Conservation (phyloP, 2,797 vertebrate genomes). For the Emydoidea blandingii region DNA sequence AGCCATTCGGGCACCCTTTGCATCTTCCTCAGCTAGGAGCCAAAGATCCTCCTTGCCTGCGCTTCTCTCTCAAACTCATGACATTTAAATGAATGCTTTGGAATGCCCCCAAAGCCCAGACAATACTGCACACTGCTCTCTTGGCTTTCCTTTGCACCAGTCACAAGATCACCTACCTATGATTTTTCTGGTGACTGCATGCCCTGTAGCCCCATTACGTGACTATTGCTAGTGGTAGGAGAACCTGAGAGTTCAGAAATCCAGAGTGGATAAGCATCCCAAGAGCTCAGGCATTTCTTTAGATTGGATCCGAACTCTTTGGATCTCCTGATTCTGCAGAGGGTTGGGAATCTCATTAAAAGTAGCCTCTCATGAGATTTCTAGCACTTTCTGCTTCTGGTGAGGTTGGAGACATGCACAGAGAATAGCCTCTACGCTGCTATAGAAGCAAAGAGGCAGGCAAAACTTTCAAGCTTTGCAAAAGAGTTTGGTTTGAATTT, state of each 20-base stretch:
- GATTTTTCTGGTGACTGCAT: neutral
- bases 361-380: rapidly evolving
- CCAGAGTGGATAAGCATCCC: neutral
- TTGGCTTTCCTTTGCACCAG: neutral
- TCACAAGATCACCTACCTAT: neutral
- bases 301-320: too few species aligned
- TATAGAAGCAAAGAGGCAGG: neutral
- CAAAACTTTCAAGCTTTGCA: neutral
- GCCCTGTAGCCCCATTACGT: neutral
- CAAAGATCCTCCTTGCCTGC: neutral
- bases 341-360: rapidly evolving
- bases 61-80: neutral
- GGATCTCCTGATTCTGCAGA: neutral
- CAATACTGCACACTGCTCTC: rapidly evolving
- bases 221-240: neutral
- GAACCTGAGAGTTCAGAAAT: neutral
- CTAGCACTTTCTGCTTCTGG: neutral
- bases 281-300: neutral
- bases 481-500: neutral
- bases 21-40: neutral
- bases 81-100: neutral
- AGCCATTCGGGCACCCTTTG: neutral
- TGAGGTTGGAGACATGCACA: neutral
- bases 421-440: rapidly evolving
- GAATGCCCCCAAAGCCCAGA: rapidly evolving